Evolutionary conservation across 2,888 invertebrate genomes (phyloP).

Genomic region (Temnothorax ravouxi): DNA sequence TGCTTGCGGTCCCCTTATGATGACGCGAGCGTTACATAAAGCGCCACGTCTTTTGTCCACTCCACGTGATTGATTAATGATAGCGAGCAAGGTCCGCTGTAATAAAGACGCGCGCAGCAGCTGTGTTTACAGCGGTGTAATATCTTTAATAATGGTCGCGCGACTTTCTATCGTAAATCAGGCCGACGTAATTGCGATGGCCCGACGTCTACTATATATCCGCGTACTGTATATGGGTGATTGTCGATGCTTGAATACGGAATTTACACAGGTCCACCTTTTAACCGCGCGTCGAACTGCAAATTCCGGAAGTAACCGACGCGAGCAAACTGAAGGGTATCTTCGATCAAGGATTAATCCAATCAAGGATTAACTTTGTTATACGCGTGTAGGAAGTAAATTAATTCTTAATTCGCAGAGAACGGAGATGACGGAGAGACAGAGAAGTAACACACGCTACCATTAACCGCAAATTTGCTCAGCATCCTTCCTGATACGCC

Average conservation of each 20-base stretch:
- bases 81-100: slow-evolving; percentile 53
- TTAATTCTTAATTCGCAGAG: slow-evolving; percentile 19
- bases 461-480: slow-evolving; percentile 2
- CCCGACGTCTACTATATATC: slow-evolving; percentile 23
- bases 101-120: slow-evolving; percentile 50
- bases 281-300: slow-evolving; percentile 29
- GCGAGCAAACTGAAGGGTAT: background rate
- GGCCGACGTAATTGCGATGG: slow-evolving; percentile 45
- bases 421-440: background rate
- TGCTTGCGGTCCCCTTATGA: slow-evolving; percentile 33
- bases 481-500: slow-evolving; percentile 3
- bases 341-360: background rate
- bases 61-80: slow-evolving; percentile 70
- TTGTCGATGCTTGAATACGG: slow-evolving; percentile 21
- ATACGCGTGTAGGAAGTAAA: background rate
- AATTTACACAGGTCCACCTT: slow-evolving; percentile 32
- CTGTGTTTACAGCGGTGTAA: slow-evolving; percentile 65
- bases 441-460: background rate
- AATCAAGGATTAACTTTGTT: slow-evolving; percentile 5
- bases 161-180: slow-evolving; percentile 73
- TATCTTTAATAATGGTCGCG: slow-evolving; percentile 54
- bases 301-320: slow-evolving; percentile 5
- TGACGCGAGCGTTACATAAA: slow-evolving; percentile 56
- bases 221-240: no score
- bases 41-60: slow-evolving; percentile 38